A percentile compares a stretch with the other conserved stretches of the same genome.
Conservation (phyloP, 2,888 invertebrate species). For the Aspidapion aeneum region DNA sequence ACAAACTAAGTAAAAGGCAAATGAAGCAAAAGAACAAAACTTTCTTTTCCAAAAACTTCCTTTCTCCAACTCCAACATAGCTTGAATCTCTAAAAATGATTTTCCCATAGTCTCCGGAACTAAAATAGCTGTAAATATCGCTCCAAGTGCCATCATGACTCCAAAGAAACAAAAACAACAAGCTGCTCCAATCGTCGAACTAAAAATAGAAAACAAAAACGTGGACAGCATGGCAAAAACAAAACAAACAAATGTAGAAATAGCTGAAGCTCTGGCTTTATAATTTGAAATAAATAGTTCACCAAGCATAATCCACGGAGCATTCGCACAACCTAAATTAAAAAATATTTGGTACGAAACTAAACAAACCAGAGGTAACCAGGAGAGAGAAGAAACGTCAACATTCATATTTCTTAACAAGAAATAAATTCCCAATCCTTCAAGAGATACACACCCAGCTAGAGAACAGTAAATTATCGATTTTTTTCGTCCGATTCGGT, state of each 20-base stretch:
- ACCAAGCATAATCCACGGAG: constrained; percentile 78
- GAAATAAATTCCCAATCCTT: constrained; percentile 30
- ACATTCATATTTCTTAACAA: constrained; percentile 37
- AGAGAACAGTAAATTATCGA: constrained; percentile 66
- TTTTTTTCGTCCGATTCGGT: constrained; percentile 68
- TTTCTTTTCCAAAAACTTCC: no score
- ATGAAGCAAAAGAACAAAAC: no score
- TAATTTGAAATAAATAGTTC: constrained; percentile 77
- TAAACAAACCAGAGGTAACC: constrained; percentile 19
- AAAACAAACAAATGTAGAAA: constrained; percentile 22
- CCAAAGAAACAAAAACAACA: constrained; percentile 29
- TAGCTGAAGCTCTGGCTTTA: constrained; percentile 57
- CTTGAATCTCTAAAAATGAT: constrained; percentile 25
- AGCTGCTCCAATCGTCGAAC: constrained; percentile 22
- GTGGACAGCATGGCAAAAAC: constrained; percentile 24
- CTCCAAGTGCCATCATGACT: constrained; percentile 12
- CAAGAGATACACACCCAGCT: constrained; percentile 57
- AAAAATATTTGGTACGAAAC: constrained; percentile 13
- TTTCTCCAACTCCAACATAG: constrained; percentile 15
- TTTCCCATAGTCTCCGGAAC: constrained; percentile 32
- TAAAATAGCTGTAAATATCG: constrained; percentile 19
- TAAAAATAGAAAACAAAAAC: constrained; percentile 26
- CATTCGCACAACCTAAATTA: constrained; percentile 60
- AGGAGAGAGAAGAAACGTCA: constrained; percentile 7
- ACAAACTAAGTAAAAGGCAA: no score